Percentiles rank a stretch among this genome's conserved stretches.
Conservation (phyloP, 2,888 invertebrate genomes). For the Cynaeus angustus region DNA sequence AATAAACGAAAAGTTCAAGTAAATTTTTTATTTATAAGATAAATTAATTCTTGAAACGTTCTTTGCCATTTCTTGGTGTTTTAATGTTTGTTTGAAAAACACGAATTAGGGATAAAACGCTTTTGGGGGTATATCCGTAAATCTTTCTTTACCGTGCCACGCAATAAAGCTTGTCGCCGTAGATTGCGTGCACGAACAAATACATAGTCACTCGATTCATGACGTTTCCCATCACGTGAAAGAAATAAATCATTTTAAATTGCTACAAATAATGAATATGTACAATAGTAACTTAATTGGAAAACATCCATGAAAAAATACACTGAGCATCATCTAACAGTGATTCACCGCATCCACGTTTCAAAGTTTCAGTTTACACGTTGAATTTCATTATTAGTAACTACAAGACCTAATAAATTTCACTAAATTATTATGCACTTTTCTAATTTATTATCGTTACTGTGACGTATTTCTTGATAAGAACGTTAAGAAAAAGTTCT, state of each 20-base stretch:
- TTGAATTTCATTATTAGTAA: conserved; percentile 21
- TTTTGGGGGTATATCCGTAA: conserved; percentile 17
- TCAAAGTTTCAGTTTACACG: neutral
- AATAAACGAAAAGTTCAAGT: no score
- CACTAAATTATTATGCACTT: neutral
- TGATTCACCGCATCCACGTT: no score
- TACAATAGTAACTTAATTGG: conserved; percentile 26
- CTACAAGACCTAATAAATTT: conserved; percentile 17
- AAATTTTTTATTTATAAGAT: no score
- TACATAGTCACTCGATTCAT: conserved; percentile 33
- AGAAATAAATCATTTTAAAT: conserved; percentile 47
- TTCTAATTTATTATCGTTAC: conserved; percentile 29
- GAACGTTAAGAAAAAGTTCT: neutral
- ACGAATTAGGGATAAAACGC: no score
- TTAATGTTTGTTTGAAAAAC: no score
- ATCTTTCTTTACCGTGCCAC: conserved; percentile 41
- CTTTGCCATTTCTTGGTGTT: no score
- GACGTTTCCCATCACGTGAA: conserved; percentile 43
- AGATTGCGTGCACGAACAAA: conserved; percentile 42
- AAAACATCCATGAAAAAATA: neutral
- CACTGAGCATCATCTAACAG: no score
- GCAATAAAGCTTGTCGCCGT: conserved; percentile 49
- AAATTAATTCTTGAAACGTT: no score
- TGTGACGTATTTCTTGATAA: conserved; percentile 15
- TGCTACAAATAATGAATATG: conserved; percentile 28